These are phyloP conservation scores for Ascaphus truei DNA, from an alignment of 2,113 vertebrate species.

Conservation along the genomic window DNA sequence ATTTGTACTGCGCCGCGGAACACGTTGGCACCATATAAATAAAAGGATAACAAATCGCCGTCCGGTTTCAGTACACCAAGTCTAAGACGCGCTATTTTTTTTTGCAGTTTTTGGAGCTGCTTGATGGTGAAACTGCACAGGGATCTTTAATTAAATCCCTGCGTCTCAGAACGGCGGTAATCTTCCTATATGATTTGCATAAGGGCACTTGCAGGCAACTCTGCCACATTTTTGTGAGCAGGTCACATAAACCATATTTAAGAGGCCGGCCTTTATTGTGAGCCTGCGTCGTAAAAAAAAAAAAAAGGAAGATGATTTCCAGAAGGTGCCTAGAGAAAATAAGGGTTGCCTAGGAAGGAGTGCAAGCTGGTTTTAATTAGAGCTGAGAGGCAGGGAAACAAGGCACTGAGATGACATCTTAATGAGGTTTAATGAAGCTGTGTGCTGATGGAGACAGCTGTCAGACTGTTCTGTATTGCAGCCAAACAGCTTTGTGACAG, in stretches of 20 bases:
- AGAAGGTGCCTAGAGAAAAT: constrained; percentile 59
- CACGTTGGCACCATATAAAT: no score
- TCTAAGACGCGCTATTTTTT: no score
- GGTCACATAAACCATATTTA: constrained; percentile 35
- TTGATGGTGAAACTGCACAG: no score
- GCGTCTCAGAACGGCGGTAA: neutral
- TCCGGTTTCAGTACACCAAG: no score
- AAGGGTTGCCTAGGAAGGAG: constrained; percentile 51
- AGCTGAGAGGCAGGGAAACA: constrained; percentile 60
- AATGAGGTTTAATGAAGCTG: constrained; percentile 81
- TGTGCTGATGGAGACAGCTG: constrained; percentile 74
- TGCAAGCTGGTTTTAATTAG: constrained; percentile 70
- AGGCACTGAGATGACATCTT: constrained; percentile 71
- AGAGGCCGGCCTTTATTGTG: constrained; percentile 40
- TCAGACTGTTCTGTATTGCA: constrained; percentile 63
- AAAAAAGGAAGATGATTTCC: constrained; percentile 42
- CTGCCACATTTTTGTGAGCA: constrained; percentile 1
- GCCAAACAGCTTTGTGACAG: constrained; percentile 57
- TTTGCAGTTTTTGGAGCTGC: no score
- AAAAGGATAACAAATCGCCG: no score
- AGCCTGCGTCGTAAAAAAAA: constrained; percentile 9
- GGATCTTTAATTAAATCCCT: constrained; percentile 1
- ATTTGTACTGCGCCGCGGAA: no score
- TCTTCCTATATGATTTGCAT: neutral
- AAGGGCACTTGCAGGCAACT: constrained; percentile 7